Conservation (phyloP, 2,797 vertebrate species). For the Takifugu ocellatus region DNA sequence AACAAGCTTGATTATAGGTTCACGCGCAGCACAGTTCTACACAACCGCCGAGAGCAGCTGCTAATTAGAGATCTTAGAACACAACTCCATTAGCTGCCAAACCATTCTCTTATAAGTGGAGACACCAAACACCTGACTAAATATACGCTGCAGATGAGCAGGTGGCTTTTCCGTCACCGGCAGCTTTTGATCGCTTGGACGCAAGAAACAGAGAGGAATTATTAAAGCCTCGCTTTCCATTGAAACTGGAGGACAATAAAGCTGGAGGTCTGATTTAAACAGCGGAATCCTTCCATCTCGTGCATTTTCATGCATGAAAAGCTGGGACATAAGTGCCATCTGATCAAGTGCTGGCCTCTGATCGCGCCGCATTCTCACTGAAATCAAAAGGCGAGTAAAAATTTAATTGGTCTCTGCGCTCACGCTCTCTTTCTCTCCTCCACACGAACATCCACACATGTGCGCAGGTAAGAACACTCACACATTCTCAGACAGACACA, state of each 20-base stretch:
- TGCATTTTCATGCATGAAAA: slow-evolving; percentile 40
- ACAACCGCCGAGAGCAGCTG: too few relatives aligned
- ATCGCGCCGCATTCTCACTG: slow-evolving; percentile 37
- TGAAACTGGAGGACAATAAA: too few relatives aligned
- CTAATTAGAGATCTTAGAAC: slow-evolving; percentile 18
- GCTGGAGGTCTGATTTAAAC: neutral
- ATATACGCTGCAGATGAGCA: slow-evolving; percentile 26
- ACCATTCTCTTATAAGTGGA: slow-evolving; percentile 25
- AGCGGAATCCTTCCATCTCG: slow-evolving; percentile 7
- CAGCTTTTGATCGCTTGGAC: slow-evolving; percentile 11
- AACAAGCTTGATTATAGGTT: neutral
- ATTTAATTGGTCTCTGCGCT: slow-evolving; percentile 60
- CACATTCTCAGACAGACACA: neutral
- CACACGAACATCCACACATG: slow-evolving; percentile 11
- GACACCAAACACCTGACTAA: slow-evolving; percentile 17
- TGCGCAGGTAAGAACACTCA: slow-evolving; percentile 4
- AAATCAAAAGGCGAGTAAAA: slow-evolving; percentile 54
- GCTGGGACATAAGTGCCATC: slow-evolving; percentile 42
- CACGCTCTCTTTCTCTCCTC: slow-evolving; percentile 31
- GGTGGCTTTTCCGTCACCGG: slow-evolving; percentile 24
- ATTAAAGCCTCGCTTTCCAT: slow-evolving; percentile 2
- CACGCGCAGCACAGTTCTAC: slow-evolving; percentile 5
- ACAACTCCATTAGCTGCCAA: slow-evolving; percentile 29
- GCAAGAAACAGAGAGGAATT: neutral
- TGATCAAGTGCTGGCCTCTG: slow-evolving; percentile 44